A percentile compares a stretch with the other conserved stretches of the same genome.
phyloP scores from a whole-genome alignment of 2,113 vertebrate genomes.

The zebrafish (Danio rerio) region DNA sequence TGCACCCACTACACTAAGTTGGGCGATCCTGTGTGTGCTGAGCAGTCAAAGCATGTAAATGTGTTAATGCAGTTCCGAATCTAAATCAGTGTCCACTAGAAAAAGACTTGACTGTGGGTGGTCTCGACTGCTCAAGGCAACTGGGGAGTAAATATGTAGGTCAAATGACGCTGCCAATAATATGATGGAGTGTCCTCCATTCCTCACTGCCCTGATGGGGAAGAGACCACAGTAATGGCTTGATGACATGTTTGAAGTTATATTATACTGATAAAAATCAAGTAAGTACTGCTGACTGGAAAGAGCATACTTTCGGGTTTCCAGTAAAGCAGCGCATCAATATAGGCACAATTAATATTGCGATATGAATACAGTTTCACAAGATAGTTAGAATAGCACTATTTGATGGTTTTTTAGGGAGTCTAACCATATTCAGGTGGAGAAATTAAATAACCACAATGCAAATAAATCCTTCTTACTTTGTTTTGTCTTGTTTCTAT shows the following conservation, averaged over 20 bases:
- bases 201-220: background rate
- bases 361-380: no score
- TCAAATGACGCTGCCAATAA: constrained; percentile 6
- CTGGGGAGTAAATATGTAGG: background rate
- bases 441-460: no score
- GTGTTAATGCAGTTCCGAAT: background rate
- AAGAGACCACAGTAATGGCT: background rate
- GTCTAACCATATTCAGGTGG: no score
- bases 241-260: background rate
- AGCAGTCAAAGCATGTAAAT: background rate
- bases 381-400: no score
- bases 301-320: no score
- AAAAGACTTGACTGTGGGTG: constrained; percentile 1
- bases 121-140: background rate
- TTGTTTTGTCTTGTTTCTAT: no score
- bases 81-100: background rate
- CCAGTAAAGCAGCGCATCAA: no score
- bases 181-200: constrained; percentile 55
- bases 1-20: background rate
- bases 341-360: no score
- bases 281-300: background rate
- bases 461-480: no score
- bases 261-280: background rate
- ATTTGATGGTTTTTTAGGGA: no score
- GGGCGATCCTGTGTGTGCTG: background rate